Conservation (phyloP, 2,113 vertebrate species). For the Pelecanus crispus region DNA sequence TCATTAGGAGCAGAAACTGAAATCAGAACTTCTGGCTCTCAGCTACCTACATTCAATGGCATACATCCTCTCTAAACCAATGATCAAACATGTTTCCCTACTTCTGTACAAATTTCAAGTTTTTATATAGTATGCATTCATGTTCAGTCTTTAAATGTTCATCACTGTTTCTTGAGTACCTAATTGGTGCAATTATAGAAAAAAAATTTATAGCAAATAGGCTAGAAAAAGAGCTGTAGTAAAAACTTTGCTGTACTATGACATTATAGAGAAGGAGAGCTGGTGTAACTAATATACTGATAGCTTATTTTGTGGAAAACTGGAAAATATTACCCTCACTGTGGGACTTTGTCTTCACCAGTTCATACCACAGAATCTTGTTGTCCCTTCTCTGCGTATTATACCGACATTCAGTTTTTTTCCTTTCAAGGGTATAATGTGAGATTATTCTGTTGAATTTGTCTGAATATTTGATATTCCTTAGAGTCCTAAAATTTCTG, state of each 20-base stretch:
- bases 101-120: background rate
- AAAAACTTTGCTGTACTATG: background rate
- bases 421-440: background rate
- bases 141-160: background rate
- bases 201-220: background rate
- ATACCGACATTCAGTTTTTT: background rate
- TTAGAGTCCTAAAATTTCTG: background rate
- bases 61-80: background rate
- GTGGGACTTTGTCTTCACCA: background rate
- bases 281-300: background rate
- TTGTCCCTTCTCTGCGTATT: background rate
- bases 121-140: background rate
- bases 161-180: background rate
- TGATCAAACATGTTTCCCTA: background rate
- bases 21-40: background rate
- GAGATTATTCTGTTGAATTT: background rate
- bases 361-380: background rate
- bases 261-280: background rate
- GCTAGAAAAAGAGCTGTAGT: background rate
- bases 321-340: background rate
- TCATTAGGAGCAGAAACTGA: background rate
- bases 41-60: rapidly evolving
- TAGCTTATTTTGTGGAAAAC: background rate
- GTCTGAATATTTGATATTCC: background rate
- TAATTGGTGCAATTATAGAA: background rate